These are phyloP conservation scores for Epinotia ramella DNA, from an alignment of 2,888 invertebrate genomes.

Conservation along the genomic window DNA sequence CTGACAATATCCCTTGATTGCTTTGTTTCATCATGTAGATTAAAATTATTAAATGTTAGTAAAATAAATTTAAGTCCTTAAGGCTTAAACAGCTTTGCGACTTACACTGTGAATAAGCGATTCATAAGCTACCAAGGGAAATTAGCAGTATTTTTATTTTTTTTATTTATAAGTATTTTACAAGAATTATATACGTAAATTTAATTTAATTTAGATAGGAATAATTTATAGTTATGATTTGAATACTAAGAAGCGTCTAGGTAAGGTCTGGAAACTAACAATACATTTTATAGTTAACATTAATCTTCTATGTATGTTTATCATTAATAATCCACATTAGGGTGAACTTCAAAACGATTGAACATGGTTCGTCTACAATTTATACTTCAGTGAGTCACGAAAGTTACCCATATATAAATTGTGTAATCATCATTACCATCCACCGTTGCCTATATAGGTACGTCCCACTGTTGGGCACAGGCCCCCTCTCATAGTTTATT, in stretches of 20 bases:
- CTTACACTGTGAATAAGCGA: background rate
- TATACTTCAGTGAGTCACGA: too few species aligned
- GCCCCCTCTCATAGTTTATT: too few species aligned
- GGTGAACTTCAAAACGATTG: too few species aligned
- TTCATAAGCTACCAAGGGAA: slow-evolving; percentile 3
- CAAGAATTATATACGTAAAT: background rate
- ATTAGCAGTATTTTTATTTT: background rate
- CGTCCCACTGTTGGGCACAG: too few species aligned
- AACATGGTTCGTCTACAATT: too few species aligned
- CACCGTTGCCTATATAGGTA: too few species aligned
- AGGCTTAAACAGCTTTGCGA: background rate
- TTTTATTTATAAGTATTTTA: background rate
- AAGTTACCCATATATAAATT: too few species aligned
- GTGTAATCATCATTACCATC: too few species aligned
- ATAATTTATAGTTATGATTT: slow-evolving; percentile 3
- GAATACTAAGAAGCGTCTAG: slow-evolving; percentile 3
- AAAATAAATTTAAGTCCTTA: too few species aligned
- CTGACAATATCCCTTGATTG: slow-evolving; percentile 2
- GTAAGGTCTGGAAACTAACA: background rate
- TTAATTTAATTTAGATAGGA: background rate
- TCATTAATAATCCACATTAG: too few species aligned
- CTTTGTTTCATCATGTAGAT: too few species aligned
- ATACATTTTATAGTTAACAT: background rate
- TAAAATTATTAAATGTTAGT: background rate
- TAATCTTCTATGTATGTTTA: too few species aligned